Base-by-base conservation (phyloP, 2,888 invertebrate species). In the Microplitis manilae region DNA sequence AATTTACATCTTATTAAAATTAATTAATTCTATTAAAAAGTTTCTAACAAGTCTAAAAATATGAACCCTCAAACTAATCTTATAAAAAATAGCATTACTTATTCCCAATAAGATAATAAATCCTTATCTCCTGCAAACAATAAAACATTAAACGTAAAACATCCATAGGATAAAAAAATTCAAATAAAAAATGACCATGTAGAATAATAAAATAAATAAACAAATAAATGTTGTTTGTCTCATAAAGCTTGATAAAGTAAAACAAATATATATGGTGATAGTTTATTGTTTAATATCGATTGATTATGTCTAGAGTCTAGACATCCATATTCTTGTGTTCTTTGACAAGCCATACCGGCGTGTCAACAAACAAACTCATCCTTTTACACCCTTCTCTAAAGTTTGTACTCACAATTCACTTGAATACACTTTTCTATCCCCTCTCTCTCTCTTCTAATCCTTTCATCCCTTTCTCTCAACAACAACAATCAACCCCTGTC, bases 261-360 rank as follows among this genome's bases (percentile, higher is more conserved):
- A 50, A 50, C 50, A 50, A 50, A 50, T 13, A 60, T 6, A 60
- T 60, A 60, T 30, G 30, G 30, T 30, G 30, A 38, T 59, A 30
- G 39, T 13, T n/a, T 60, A 17, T 60, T 65, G 59, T 65, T 73
- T 65, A 65, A 65, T 67, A 50, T 73, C 73, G 67, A 73, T 73
- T 73, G 67, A 73, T 73, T 73, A 64, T 64, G 59, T 50, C 65
- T 61, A n/a, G 39, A 75, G 50, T 50, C 50, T 50, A 50, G 50
- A 50, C 50, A 50, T 50, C 38, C 39, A 71, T 41, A 39, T 6
- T 6, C 60, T 20, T 8, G 13, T 17, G 20, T 39, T 39, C 68
- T 68, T 69, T 75, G 75, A 67, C 65, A 65, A 40, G 13, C 59
- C 59, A 30, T 65, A 38, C 59, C 70, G 38, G 59, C 70, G 59